Percentiles rank a stretch among this genome's conserved stretches.
These are phyloP conservation scores for Labrus mixtus DNA, from an alignment of 2,113 vertebrate genomes.

Conservation along the genomic window DNA sequence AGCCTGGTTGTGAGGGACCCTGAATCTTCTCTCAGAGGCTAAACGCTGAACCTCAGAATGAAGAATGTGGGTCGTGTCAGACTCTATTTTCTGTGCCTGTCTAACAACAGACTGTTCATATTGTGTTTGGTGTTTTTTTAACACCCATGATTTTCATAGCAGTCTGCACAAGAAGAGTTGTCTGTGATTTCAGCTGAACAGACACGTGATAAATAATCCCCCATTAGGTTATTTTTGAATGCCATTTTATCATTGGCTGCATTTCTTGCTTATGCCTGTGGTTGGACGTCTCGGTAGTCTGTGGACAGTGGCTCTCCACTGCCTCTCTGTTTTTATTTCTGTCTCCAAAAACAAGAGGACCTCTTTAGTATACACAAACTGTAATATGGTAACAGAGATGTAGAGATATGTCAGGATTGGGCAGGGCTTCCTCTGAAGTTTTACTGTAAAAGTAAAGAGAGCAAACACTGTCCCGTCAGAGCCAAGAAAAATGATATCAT, in stretches of 20 bases:
- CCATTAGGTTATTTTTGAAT: conserved; percentile 59
- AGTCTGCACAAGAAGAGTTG: too few relatives aligned
- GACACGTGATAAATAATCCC: conserved; percentile 63
- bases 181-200: too few relatives aligned
- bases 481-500: conserved; percentile 83
- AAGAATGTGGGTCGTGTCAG: too few relatives aligned
- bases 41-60: too few relatives aligned
- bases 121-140: too few relatives aligned
- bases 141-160: too few relatives aligned
- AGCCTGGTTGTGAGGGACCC: too few relatives aligned
- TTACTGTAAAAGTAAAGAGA: conserved; percentile 54
- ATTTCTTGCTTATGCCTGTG: conserved; percentile 56
- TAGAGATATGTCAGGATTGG: conserved; percentile 65
- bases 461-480: conserved; percentile 42
- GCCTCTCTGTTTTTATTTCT: conserved; percentile 58
- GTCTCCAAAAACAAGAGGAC: conserved; percentile 61
- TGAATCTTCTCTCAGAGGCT: too few relatives aligned
- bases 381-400: conserved; percentile 64
- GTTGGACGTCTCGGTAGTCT: conserved; percentile 66
- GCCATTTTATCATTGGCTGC: conserved; percentile 65
- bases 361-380: conserved; percentile 59
- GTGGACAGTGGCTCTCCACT: conserved; percentile 20
- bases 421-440: conserved; percentile 42
- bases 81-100: too few relatives aligned
- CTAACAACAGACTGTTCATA: too few relatives aligned